Conservation (phyloP, 2,888 invertebrate species). For the Crematogaster levior region DNA sequence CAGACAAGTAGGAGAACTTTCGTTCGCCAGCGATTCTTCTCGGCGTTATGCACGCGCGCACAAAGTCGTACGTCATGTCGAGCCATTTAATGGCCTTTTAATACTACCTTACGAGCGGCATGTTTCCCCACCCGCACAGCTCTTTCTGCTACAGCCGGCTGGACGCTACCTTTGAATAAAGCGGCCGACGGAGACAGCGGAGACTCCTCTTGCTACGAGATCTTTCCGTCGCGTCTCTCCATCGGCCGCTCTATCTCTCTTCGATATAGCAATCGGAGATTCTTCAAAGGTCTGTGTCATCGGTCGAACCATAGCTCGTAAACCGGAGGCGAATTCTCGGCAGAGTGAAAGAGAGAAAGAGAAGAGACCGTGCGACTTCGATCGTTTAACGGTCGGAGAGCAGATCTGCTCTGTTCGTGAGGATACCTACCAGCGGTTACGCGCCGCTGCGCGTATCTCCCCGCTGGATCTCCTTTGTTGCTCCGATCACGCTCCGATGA, state of each 20-base stretch:
- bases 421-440: constrained; percentile 29
- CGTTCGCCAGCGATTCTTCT: constrained; percentile 63
- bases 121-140: constrained; percentile 66
- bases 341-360: background rate
- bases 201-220: constrained; percentile 48
- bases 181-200: constrained; percentile 58
- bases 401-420: constrained; percentile 21
- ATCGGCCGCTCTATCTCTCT: constrained; percentile 15
- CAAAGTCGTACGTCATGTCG: constrained; percentile 80
- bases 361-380: constrained; percentile 16
- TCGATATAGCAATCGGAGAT: constrained; percentile 55
- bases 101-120: constrained; percentile 77
- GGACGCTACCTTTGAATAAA: constrained; percentile 69
- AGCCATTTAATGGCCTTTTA: constrained; percentile 80
- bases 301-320: constrained; percentile 60
- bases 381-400: constrained; percentile 40
- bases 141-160: constrained; percentile 34
- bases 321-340: constrained; percentile 51
- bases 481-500: constrained; percentile 46
- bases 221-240: constrained; percentile 32
- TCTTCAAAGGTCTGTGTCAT: constrained; percentile 71
- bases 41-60: constrained; percentile 69
- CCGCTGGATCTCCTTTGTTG: constrained; percentile 44
- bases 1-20: constrained; percentile 48
- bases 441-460: constrained; percentile 43